Evolutionary conservation across 2,797 vertebrate genomes (phyloP).

Genomic region (Pseudochromis fuscus): DNA sequence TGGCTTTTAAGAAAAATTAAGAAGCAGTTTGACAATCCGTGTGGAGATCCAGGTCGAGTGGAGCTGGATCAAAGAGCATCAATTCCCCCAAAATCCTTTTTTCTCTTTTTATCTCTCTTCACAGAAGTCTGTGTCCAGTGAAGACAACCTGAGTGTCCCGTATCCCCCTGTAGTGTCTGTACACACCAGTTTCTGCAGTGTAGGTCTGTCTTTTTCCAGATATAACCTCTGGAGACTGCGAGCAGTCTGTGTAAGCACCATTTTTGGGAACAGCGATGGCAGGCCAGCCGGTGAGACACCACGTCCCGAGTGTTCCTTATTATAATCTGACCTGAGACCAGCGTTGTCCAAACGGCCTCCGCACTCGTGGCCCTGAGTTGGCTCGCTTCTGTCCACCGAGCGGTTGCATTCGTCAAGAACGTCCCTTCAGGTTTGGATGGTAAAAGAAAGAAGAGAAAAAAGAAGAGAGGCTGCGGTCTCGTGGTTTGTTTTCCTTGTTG

Average conservation of each 20-base stretch:
- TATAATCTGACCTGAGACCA: conserved; percentile 59
- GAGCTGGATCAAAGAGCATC: conserved; percentile 36
- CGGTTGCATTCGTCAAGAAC: conserved; percentile 41
- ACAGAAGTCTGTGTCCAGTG: conserved; percentile 40
- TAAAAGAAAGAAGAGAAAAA: conserved; percentile 32
- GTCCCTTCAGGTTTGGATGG: conserved; percentile 43
- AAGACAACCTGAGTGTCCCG: conserved; percentile 67
- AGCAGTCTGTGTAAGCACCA: conserved; percentile 63
- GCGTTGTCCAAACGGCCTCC: conserved; percentile 37
- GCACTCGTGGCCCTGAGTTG: conserved; percentile 74
- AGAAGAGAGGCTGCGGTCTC: conserved; percentile 43
- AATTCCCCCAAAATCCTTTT: conserved; percentile 17
- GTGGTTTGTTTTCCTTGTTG: conserved; percentile 52
- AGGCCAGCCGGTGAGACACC: conserved; percentile 48
- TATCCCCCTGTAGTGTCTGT: conserved; percentile 43
- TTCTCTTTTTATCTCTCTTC: conserved; percentile 35
- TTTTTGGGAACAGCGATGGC: conserved; percentile 38
- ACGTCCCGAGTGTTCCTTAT: conserved; percentile 35
- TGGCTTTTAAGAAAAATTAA: conserved; percentile 65
- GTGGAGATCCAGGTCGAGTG: conserved; percentile 37
- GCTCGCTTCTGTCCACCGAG: conserved; percentile 43
- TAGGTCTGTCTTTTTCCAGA: conserved; percentile 30
- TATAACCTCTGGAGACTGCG: conserved; percentile 46
- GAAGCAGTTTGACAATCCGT: conserved; percentile 54
- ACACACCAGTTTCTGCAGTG: conserved; percentile 51